Percentiles rank a stretch among this genome's conserved stretches.
phyloP scores from a whole-genome alignment of 2,888 invertebrate genomes.

The Operophtera brumata region DNA sequence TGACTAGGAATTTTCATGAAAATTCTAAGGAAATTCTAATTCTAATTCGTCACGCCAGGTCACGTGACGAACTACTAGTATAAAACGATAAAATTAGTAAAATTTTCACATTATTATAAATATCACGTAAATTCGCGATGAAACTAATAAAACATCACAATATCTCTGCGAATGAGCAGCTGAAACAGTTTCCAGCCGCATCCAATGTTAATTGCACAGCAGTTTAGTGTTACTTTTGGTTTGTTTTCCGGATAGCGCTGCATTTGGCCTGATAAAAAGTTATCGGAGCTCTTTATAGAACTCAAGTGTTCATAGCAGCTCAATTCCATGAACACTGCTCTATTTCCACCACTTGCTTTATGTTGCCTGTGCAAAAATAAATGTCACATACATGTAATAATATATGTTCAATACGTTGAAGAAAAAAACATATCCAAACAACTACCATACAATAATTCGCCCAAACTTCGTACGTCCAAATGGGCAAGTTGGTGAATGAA shows the following conservation, averaged over 20 bases:
- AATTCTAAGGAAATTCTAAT: too few species aligned
- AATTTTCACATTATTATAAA: not conserved
- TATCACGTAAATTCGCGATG: slow-evolving; percentile 3
- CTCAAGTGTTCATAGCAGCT: slow-evolving; percentile 10
- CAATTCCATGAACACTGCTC: not conserved
- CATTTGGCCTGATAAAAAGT: slow-evolving; percentile 32
- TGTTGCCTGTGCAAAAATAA: too few species aligned
- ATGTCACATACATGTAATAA: too few species aligned
- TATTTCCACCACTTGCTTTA: not conserved
- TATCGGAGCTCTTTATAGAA: slow-evolving; percentile 22
- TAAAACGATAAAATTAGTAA: slow-evolving; percentile 4
- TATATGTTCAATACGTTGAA: too few species aligned
- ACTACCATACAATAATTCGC: too few species aligned
- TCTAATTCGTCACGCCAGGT: too few species aligned
- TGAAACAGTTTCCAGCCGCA: slow-evolving; percentile 35
- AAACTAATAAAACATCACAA: slow-evolving; percentile 14
- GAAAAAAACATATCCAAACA: too few species aligned
- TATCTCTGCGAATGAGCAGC: slow-evolving; percentile 29
- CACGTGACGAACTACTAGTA: too few species aligned
- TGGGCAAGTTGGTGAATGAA: too few species aligned
- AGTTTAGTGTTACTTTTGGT: slow-evolving; percentile 40
- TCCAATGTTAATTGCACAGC: slow-evolving; percentile 46
- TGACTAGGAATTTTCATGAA: too few species aligned
- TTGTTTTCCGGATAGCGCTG: slow-evolving; percentile 36
- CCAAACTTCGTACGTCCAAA: too few species aligned